Evolutionary conservation across 64 coral and sea anemone genomes (phyloP).

Genomic region (Montipora foliosa): DNA sequence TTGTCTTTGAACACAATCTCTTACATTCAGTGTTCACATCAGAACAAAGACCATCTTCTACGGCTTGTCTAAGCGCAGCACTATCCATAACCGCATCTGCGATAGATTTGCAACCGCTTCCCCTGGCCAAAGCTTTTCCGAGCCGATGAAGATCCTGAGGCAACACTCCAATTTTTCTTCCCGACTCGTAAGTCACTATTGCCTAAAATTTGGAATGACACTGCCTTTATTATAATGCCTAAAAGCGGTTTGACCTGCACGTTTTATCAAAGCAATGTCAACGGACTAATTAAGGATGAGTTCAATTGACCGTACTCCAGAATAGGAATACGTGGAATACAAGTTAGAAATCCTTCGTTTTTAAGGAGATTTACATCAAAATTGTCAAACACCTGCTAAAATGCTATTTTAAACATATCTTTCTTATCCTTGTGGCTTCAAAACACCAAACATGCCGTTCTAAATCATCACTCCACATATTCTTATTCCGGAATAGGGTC

Average conservation of each 20-base stretch:
- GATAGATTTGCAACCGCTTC: background rate
- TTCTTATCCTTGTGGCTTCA: too few species aligned
- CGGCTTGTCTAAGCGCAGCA: background rate
- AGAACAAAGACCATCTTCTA: slow-evolving; percentile 3
- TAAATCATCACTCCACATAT: too few species aligned
- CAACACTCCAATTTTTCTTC: slow-evolving; percentile 19
- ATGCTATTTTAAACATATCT: too few species aligned
- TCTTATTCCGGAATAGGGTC: too few species aligned
- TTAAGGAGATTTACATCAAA: too few species aligned
- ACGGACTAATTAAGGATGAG: too few species aligned
- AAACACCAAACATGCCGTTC: too few species aligned
- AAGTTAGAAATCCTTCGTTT: too few species aligned
- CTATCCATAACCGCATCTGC: background rate
- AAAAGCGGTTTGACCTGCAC: background rate
- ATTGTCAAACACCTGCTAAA: too few species aligned
- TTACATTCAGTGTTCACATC: slow-evolving; percentile 23
- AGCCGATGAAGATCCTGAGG: slow-evolving; percentile 41
- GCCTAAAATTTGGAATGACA: slow-evolving; percentile 14
- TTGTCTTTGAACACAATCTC: slow-evolving; percentile 25
- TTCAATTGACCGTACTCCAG: too few species aligned
- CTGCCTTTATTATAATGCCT: background rate
- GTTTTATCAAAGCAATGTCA: background rate
- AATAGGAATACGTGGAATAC: too few species aligned
- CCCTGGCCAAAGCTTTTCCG: background rate
- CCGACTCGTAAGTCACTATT: slow-evolving; percentile 15